Evolutionary conservation across 2,113 vertebrate species (phyloP), one percentile per base, ranked within the genome.

Genomic region (Athene cunicularia): DNA sequence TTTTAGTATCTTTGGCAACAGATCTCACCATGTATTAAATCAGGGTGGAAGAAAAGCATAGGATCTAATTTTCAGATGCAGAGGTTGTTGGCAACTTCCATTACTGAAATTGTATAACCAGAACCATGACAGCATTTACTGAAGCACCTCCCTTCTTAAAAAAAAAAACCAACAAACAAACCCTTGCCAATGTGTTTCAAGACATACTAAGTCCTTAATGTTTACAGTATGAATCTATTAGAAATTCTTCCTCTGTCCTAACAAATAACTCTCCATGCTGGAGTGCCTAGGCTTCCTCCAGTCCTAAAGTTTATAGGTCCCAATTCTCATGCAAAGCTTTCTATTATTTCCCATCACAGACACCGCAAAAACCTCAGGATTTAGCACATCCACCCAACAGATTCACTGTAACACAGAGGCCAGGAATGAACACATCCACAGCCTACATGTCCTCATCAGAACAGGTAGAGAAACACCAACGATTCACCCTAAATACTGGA

Each of bases 401-500:
- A 32, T 32, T 50, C 52, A 52, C 43, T 9, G 2, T 19, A 23
- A 24, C 72, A 17, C 23, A 1, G 15, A 32, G 32, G 15, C 26
- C 62, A 71, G 14, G 20, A 45, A 45, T 2, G 1, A 30, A 37
- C 27, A 19, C 9, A 24, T 19, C 4, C 76, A 21, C n/a, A 6
- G 18, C 16, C 6, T 1, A 49, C 17, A 6, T 47, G 16, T 9
- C 30, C 41, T 12, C 8, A 2, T 32, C 12, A 5, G 26, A n/a
- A 5, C 68, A 39, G 43, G 1, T 1, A 27, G 35, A 14, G 43
- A 32, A 64, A 43, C n/a, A 20, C 26, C 28, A 21, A 9, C 24
- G 1, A 11, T 2, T 24, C 14, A 33, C 12, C 18, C 30, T 3
- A 3, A 21, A 16, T 4, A 4, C 30, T 5, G 12, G 8, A 7